Conservation (phyloP, 1,140 invertebrate species). For the Protaetia brevitarsis region DNA sequence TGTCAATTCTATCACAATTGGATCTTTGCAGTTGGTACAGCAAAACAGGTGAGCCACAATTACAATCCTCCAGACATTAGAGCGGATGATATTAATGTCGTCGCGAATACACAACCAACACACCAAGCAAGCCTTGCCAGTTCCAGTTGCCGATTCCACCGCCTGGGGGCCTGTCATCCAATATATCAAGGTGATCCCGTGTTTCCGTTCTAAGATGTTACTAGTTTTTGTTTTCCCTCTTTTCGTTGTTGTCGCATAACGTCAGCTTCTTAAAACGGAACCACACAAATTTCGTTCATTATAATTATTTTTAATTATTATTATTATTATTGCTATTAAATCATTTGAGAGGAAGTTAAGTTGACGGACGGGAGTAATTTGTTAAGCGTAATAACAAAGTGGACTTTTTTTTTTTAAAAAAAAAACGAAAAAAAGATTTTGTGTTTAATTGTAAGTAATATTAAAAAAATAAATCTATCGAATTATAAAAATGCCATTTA, state of each 20-base stretch:
- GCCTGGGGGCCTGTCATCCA: neutral
- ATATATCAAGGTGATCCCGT: slow-evolving; percentile 19
- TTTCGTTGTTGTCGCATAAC: neutral
- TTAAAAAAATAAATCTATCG: too few relatives aligned
- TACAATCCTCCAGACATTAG: slow-evolving; percentile 5
- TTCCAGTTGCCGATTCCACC: neutral
- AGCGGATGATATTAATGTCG: neutral
- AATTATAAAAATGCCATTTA: too few relatives aligned
- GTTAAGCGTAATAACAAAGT: too few relatives aligned
- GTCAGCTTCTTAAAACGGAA: neutral
- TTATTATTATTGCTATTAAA: too few relatives aligned
- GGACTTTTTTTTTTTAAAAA: too few relatives aligned
- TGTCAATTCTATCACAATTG: slow-evolving; percentile 30
- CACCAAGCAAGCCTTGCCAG: neutral
- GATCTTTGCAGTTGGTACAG: slow-evolving; percentile 36
- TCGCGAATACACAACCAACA: too few relatives aligned
- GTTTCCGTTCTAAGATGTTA: slow-evolving; percentile 13
- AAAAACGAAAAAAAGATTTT: too few relatives aligned
- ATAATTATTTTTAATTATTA: neutral
- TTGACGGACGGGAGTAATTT: too few relatives aligned
- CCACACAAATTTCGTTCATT: neutral
- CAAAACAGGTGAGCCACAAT: slow-evolving; percentile 34
- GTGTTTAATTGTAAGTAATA: too few relatives aligned
- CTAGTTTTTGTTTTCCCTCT: neutral
- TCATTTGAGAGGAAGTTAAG: too few relatives aligned